Conservation (phyloP, 2,113 vertebrate species). For the Coregonus clupeaformis region DNA sequence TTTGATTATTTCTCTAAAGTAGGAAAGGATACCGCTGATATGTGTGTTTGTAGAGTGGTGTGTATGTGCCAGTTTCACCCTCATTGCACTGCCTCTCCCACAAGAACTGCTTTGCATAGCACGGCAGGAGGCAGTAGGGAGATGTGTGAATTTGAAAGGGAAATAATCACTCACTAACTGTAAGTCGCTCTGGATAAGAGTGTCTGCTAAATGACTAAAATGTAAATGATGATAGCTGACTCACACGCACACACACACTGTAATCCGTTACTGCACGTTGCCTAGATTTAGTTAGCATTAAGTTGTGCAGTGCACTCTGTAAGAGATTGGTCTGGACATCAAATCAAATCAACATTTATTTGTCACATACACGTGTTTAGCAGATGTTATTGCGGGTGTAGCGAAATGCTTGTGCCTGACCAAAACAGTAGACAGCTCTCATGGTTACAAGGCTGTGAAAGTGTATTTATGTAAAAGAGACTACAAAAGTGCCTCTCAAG, state of each 20-base stretch:
- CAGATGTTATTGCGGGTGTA: no score
- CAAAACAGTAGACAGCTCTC: background rate
- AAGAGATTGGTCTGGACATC: background rate
- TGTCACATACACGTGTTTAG: no score
- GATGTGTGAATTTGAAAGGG: constrained; percentile 10
- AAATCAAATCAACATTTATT: no score
- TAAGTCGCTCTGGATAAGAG: no score
- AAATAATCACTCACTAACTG: constrained; percentile 8
- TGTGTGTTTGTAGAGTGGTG: background rate
- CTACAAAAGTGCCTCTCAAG: background rate
- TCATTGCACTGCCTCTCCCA: background rate
- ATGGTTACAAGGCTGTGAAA: background rate
- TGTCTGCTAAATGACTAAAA: no score
- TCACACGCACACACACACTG: background rate
- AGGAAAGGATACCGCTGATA: no score
- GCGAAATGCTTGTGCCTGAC: no score
- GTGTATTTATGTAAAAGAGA: background rate
- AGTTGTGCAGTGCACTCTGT: background rate
- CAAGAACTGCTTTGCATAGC: background rate
- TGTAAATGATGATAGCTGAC: background rate
- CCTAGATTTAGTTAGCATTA: background rate
- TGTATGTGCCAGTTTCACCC: constrained; percentile 1
- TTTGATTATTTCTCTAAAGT: no score
- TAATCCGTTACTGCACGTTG: background rate
- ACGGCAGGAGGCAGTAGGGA: background rate